These are phyloP conservation scores for Zingel zingel DNA, from an alignment of 2,113 vertebrate species.

Conservation along the genomic window DNA sequence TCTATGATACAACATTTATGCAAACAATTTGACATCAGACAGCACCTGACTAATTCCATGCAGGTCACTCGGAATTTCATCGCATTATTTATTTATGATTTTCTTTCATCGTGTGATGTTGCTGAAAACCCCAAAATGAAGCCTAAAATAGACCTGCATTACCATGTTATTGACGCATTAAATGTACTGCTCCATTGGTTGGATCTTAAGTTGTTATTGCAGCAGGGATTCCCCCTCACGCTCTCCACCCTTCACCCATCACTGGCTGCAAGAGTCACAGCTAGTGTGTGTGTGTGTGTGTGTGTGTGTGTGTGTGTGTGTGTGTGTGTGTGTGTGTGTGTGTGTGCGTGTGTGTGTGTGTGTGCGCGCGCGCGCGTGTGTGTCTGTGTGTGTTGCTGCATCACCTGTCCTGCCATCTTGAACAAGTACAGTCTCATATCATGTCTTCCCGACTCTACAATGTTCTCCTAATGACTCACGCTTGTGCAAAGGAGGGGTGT, in stretches of 20 bases:
- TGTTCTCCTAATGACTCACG: constrained; percentile 17
- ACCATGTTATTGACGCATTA: constrained; percentile 37
- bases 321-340: constrained; percentile 4
- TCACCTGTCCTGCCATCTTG: constrained; percentile 19
- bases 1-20: background rate
- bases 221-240: constrained; percentile 76
- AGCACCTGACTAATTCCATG: background rate
- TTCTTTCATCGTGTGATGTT: background rate
- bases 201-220: constrained; percentile 77
- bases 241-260: constrained; percentile 38
- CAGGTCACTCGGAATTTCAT: background rate
- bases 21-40: background rate
- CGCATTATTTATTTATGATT: background rate
- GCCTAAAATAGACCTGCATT: background rate
- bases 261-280: constrained; percentile 25
- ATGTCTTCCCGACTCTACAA: background rate
- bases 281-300: constrained; percentile 15
- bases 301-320: constrained; percentile 1
- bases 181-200: constrained; percentile 45
- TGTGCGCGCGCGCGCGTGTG: background rate
- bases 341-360: constrained; percentile 6
- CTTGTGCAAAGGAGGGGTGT: constrained; percentile 28
- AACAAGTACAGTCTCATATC: background rate
- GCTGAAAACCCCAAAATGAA: background rate
- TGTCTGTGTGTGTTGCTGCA: constrained; percentile 40